phyloP scores from a whole-genome alignment of 2,113 vertebrate genomes.

The Talpa occidentalis region DNA sequence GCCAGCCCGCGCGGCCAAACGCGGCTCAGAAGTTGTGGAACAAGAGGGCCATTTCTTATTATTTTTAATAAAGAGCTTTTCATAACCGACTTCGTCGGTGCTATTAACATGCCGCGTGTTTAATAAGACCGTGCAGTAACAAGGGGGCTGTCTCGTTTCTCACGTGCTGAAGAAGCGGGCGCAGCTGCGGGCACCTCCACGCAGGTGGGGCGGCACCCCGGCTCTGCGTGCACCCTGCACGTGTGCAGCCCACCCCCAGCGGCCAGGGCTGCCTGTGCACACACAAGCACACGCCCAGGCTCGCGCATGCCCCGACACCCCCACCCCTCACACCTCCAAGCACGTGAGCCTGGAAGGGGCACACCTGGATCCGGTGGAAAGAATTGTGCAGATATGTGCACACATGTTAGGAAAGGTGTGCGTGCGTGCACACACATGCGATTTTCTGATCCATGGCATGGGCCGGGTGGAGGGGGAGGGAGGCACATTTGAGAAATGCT shows the following conservation, averaged over 20 bases:
- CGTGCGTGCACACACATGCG: fast-evolving
- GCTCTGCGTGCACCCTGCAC: too few species aligned
- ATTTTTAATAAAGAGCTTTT: conserved; percentile 81
- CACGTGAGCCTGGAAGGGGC: fast-evolving
- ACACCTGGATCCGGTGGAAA: fast-evolving
- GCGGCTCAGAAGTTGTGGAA: conserved; percentile 63
- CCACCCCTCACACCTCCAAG: too few species aligned
- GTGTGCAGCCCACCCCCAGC: fast-evolving
- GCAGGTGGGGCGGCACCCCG: fast-evolving
- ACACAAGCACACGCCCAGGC: fast-evolving
- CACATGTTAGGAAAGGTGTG: fast-evolving
- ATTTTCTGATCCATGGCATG: not conserved
- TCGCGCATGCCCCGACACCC: too few species aligned
- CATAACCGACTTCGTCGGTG: conserved; percentile 33
- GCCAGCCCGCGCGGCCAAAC: not conserved
- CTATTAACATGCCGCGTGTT: conserved; percentile 69
- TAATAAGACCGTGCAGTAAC: conserved; percentile 64
- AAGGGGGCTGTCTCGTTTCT: conserved; percentile 41
- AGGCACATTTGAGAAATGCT: fast-evolving
- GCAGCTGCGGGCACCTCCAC: not conserved
- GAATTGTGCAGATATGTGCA: not conserved
- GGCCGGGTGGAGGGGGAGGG: not conserved
- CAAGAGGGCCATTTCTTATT: conserved; percentile 61
- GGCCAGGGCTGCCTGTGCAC: not conserved
- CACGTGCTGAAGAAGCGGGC: fast-evolving